These are phyloP conservation scores for Odontomyia ornata DNA, from an alignment of 2,888 invertebrate species.

Conservation along the genomic window DNA sequence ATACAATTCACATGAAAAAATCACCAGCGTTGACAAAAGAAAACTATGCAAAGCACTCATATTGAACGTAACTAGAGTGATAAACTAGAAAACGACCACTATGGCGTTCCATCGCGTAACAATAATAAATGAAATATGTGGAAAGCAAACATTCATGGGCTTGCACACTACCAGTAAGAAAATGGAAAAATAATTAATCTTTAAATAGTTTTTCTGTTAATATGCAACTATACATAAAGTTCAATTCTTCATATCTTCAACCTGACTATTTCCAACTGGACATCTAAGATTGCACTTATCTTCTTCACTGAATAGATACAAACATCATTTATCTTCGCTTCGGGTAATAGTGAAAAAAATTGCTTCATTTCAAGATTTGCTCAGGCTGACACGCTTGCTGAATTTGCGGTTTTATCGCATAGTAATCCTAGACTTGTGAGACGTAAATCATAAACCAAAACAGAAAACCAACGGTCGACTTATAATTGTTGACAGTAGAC, in stretches of 20 bases:
- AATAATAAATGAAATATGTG: neutral
- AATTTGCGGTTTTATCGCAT: conserved; percentile 59
- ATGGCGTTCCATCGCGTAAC: conserved; percentile 11
- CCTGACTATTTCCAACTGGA: neutral
- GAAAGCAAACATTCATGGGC: neutral
- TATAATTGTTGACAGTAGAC: conserved; percentile 38
- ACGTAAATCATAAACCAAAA: conserved; percentile 50
- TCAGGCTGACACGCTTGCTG: conserved; percentile 60
- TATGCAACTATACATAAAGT: no score
- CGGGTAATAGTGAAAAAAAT: conserved; percentile 28
- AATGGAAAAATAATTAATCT: no score
- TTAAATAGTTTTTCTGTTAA: no score
- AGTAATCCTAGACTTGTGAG: conserved; percentile 59
- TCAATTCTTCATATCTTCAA: no score
- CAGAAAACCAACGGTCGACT: conserved; percentile 47
- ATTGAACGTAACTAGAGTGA: neutral
- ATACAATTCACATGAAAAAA: neutral
- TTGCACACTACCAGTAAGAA: no score
- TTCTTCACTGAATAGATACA: neutral
- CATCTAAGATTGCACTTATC: neutral
- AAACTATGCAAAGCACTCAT: conserved; percentile 1
- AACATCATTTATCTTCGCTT: neutral
- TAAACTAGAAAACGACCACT: conserved; percentile 26
- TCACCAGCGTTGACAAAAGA: neutral
- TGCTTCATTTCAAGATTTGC: conserved; percentile 52